These are phyloP conservation scores for Corythucha ciliata DNA, from an alignment of 2,888 invertebrate species.

Conservation along the genomic window DNA sequence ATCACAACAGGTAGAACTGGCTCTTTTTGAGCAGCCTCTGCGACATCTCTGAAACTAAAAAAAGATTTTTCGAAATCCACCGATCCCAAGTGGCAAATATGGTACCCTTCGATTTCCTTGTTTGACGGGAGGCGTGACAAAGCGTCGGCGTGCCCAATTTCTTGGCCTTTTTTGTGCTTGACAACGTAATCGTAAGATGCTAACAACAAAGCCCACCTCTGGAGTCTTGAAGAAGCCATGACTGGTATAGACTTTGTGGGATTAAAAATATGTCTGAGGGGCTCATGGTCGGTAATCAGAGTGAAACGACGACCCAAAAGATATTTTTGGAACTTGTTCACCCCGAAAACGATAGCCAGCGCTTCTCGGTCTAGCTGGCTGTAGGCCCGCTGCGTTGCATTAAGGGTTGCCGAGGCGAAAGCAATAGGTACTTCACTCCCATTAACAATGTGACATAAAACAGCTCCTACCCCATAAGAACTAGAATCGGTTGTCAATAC, in stretches of 20 bases:
- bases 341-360: conserved; percentile 7
- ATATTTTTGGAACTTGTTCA: conserved; percentile 12
- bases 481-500: conserved; percentile 36
- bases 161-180: neutral
- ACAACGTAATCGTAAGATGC: neutral
- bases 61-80: too few species aligned
- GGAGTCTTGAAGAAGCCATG: neutral
- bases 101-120: too few species aligned
- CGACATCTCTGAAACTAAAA: too few species aligned
- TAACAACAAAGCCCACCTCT: conserved; percentile 1
- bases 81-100: too few species aligned
- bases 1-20: too few species aligned
- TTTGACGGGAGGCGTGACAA: neutral
- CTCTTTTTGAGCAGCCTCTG: too few species aligned
- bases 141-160: neutral
- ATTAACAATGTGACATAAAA: conserved; percentile 28
- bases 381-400: neutral
- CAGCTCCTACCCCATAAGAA: conserved; percentile 33
- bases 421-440: conserved; percentile 7
- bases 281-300: conserved; percentile 2
- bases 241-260: neutral
- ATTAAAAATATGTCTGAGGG: conserved; percentile 3
- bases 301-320: neutral
- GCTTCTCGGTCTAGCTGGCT: conserved; percentile 2
- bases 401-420: conserved; percentile 7